These are phyloP conservation scores for Liopterus haemorrhoidalis DNA, from an alignment of 2,888 invertebrate species.

Conservation along the genomic window DNA sequence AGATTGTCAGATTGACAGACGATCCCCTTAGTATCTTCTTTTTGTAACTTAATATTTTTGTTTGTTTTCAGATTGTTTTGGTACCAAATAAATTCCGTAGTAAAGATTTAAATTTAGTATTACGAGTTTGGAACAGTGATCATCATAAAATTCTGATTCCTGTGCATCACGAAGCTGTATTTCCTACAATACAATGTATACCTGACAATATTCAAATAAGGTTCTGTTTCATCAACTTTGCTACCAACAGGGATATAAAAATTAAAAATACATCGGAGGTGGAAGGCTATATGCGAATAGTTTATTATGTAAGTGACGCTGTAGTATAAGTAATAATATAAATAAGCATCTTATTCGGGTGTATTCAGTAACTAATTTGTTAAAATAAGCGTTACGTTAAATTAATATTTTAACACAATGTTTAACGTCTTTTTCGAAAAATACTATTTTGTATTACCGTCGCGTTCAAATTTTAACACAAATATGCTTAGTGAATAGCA, in stretches of 20 bases:
- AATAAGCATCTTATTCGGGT: too few relatives aligned
- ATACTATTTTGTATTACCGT: too few relatives aligned
- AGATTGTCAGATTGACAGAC: too few relatives aligned
- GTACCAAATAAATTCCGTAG: slow-evolving; percentile 51
- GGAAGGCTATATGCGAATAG: slow-evolving; percentile 46
- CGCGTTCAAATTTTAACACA: too few relatives aligned
- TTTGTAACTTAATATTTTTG: too few relatives aligned
- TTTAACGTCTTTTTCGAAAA: too few relatives aligned
- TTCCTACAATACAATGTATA: slow-evolving; percentile 47
- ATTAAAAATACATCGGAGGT: slow-evolving; percentile 48
- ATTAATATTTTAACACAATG: too few relatives aligned
- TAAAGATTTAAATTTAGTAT: slow-evolving; percentile 47
- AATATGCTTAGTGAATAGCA: too few relatives aligned
- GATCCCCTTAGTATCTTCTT: too few relatives aligned
- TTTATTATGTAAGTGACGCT: slow-evolving; percentile 7
- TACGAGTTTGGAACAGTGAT: slow-evolving; percentile 55
- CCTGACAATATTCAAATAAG: slow-evolving; percentile 51
- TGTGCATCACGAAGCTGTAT: slow-evolving; percentile 49
- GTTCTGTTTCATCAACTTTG: slow-evolving; percentile 55
- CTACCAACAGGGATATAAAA: slow-evolving; percentile 49
- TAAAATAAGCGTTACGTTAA: too few relatives aligned
- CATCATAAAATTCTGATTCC: slow-evolving; percentile 51
- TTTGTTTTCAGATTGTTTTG: slow-evolving; percentile 48
- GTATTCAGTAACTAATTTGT: too few relatives aligned
- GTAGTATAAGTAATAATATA: neutral